Base-by-base conservation (phyloP, 1,140 invertebrate genomes). In the Cydia splendana region DNA sequence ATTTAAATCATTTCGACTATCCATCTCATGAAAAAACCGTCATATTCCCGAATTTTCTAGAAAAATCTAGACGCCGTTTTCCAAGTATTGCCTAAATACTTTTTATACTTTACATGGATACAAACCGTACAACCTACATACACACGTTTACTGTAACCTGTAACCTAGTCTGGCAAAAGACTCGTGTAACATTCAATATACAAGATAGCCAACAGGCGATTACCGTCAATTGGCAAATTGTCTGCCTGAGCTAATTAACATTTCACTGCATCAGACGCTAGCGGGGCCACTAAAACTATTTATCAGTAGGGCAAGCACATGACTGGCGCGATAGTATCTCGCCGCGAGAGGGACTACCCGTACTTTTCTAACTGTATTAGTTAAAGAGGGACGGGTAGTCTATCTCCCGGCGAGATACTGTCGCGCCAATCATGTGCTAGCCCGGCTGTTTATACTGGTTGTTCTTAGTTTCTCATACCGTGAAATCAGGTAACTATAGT, bases 211-310 rank as follows among this genome's bases (percentile, higher is more conserved):
- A 65, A 45, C 38, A 4, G 48, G 73, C 73, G 48, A 74, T 74
- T 74, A 74, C 78, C 78, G 80, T 83, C 87, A 85, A 87, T 87
- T 80, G 80, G 81, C 85, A 87, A 87, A 87, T 87, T 87, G 86
- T 82, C 77, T 81, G 82, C 78, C 80, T 76, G 75, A 78, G 80
- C 82, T 88, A 88, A 88, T 88, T 88, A 88, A 85, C 81, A 85
- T 83, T 87, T 79, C 83, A 77, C 78, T 80, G 76, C 80, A 76
- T 74, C 76, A 67, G 76, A 57, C 67, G 73, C 15, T 69, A 45
- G 76, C 78, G 74, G 42, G 80, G 85, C 82, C 76, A 80, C 6
- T n/a, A 80, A 78, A 77, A 71, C 12, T 30, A 10, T 10, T 24
- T 20, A 24, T 62, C 3, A 24, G 7, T 20, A n/a, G n/a, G n/a